Base-by-base conservation (phyloP, 1,140 invertebrate genomes). In the Sarcophaga peregrina region DNA sequence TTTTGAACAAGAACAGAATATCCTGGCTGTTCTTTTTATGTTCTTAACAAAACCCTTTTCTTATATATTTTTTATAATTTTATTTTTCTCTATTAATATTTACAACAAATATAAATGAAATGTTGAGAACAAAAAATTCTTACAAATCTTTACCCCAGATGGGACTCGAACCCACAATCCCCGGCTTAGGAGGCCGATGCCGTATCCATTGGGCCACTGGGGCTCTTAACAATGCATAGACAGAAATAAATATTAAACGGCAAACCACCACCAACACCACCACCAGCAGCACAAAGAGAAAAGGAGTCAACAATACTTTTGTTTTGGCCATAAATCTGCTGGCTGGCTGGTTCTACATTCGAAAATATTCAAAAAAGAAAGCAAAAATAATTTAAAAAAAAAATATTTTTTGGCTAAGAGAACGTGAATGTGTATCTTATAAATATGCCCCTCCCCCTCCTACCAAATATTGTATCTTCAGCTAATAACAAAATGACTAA, bases 101-200 rank as follows among this genome's bases (percentile, higher is more conserved):
- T 4, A 47, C 8, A 9, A 47, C 10, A 75, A 75, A 75, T 5
- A 48, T 37, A 37, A n/a, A 37, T 37, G 54, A 58, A 48, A 81
- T 68, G 47, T 62, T 75, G 6, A 11, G 6, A 58, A 75, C 84
- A 83, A 83, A 83, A 83, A 81, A 82, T 45, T 54, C n/a, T 25
- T 11, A 10, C 37, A 11, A 37, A 90, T 87, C 82, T 83, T 83
- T 84, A 84, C 84, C 84, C 84, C 84, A 84, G 84, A 84, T 84
- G 84, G 84, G 84, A 84, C 84, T 84, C 84, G 84, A 84, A 84
- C 84, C 84, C 84, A 84, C 84, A 84, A 84, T 84, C 84, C 82
- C 82, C 84, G 84, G 84, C 84, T 84, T 84, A 84, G 84, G 84
- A 84, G 84, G 84, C 84, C 84, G 84, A 84, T 84, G 84, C 84